Percentiles rank a stretch among this genome's conserved stretches.
Conservation (phyloP, 1,140 invertebrate species). For the Wasmannia auropunctata region DNA sequence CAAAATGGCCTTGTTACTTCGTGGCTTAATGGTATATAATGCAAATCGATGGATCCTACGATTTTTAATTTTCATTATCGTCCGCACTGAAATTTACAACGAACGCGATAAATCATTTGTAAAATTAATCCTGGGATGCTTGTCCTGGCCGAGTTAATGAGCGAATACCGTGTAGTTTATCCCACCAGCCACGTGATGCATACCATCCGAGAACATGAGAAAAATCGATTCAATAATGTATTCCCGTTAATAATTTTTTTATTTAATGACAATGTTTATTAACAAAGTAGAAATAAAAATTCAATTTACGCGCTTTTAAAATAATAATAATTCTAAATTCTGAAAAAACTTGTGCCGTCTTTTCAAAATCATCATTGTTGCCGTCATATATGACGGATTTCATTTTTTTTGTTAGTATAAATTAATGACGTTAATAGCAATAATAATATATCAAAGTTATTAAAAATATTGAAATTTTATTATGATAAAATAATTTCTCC, state of each 20-base stretch:
- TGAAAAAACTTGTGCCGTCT: neutral
- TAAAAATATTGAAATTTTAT: conserved; percentile 3
- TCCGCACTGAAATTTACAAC: neutral
- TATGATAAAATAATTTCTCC: neutral
- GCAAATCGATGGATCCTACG: conserved; percentile 24
- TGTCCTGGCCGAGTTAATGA: neutral
- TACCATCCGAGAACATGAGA: neutral
- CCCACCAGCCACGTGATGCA: neutral
- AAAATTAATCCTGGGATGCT: neutral
- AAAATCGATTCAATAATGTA: conserved; percentile 14
- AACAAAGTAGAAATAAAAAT: neutral
- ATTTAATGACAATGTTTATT: neutral
- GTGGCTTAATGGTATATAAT: conserved; percentile 48
- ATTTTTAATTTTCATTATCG: neutral
- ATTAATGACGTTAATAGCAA: neutral
- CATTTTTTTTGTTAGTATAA: neutral
- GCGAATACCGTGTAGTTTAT: conserved; percentile 22
- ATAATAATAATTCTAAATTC: neutral
- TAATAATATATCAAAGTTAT: neutral
- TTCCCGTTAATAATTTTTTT: neutral
- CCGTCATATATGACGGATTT: neutral
- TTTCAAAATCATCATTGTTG: conserved; percentile 1
- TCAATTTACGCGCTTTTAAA: neutral
- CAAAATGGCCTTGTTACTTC: conserved; percentile 61
- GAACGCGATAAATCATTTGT: neutral